Evolutionary conservation across 2,113 vertebrate species (phyloP), one percentile per base, ranked within the genome.

Genomic region (Stegostoma tigrinum): DNA sequence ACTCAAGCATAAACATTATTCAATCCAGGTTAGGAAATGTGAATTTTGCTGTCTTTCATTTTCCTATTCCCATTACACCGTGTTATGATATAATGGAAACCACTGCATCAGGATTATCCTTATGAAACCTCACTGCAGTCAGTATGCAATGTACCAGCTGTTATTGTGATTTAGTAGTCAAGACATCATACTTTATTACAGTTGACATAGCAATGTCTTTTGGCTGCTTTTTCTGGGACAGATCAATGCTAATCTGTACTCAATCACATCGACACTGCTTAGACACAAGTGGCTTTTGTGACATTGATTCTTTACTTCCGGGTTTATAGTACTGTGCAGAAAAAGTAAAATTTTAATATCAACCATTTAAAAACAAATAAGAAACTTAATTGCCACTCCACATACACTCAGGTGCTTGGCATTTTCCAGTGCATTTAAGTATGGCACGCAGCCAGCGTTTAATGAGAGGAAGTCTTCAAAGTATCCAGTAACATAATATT

Each of bases 381-480:
- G 87, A 64, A 90, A 90, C 14, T 15, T 90, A 90, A 61, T 61
- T 90, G 55, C 86, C n/a, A 42, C 3, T 55, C 27, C 30, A 30
- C 30, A 2, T 24, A 30, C 86, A 30, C 45, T 89, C 87, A 90
- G 87, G 87, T 90, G 87, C 27, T 27, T 52, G 27, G 52, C 30
- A 61, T 34, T 90, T 90, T 52, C 86, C 87, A 90, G 55, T 52
- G 34, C 55, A 90, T 89, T 48, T 55, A 55, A 30, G 5, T 52
- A 34, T 90, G 87, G 27, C 52, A n/a, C 23, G 64, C 15, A 17
- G 45, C 87, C 87, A 90, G 87, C 15, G 17, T n/a, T 90, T 90
- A 90, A 90, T 90, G 87, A 90, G 12, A 34, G 87, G 87, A 90
- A 61, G 52, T 90, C 87, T 90, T 52, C 52, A 61, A 55, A 89